Evolutionary conservation across 2,888 invertebrate species (phyloP), one percentile per base, ranked within the genome.

Genomic region (Bursaphelenchus okinawaensis): DNA sequence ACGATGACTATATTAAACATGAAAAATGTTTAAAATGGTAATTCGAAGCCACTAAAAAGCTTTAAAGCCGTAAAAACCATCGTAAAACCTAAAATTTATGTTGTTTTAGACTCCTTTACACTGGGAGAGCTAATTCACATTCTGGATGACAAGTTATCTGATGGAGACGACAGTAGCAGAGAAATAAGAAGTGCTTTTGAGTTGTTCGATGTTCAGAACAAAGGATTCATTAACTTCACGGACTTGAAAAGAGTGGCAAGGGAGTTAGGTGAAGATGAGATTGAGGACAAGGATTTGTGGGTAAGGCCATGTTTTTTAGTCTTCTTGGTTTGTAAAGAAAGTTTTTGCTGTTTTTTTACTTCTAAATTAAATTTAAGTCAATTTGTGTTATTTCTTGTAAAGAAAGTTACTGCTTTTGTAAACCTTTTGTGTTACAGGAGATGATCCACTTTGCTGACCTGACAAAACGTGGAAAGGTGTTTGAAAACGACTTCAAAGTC

Each of bases 171-270:
- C 16, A 28, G 26, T 9, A 58, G 55, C 52, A 52, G 64, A 20
- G 70, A 70, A 55, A 73, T 70, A 12, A 16, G 60, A 26, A 74
- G 65, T 28, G 73, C 70, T n/a, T 70, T 70, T 58, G 52, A 63
- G 28, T 52, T 70, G 19, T 70, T 70, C 52, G 70, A 70, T 58
- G 57, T 65, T 20, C 40, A 71, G 19, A 58, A 51, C 22, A 70
- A 70, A 27, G 70, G 70, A 22, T 70, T 63, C 57, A 70, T 70
- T 19, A 55, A 63, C 27, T 58, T 74, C 57, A 65, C 58, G 24
- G 70, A 70, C 52, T 54, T 70, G 24, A 73, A 65, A 28, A 55
- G 64, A 19, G 68, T 70, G n/a, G 64, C 70, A 9, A 55, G 63
- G 20, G 70, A 70, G 29, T 52, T 70, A 19, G 69, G 72, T 27